A percentile compares a stretch with the other conserved stretches of the same genome.
These are phyloP conservation scores for Cuniculus paca DNA, from an alignment of 2,797 vertebrate genomes.

Conservation along the genomic window DNA sequence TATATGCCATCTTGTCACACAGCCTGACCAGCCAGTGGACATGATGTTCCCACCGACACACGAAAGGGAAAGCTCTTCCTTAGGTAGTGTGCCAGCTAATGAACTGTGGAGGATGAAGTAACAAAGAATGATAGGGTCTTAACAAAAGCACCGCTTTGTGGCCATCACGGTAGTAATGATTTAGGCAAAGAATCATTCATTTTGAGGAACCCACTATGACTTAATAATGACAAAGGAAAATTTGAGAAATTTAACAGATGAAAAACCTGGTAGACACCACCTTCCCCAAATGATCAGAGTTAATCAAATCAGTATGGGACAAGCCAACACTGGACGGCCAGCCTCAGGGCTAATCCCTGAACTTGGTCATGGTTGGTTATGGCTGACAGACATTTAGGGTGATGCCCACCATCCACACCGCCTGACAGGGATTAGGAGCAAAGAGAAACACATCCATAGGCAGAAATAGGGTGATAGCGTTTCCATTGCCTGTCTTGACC, in stretches of 20 bases:
- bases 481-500: not conserved
- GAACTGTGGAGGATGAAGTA: not conserved
- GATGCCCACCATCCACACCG: not conserved
- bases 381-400: not conserved
- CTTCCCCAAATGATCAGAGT: not conserved
- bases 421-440: not conserved
- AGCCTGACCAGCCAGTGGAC: not conserved
- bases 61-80: not conserved
- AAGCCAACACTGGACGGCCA: not conserved
- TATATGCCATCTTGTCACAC: not conserved
- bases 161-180: not conserved
- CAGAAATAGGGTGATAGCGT: not conserved
- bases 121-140: not conserved
- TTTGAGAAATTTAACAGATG: not conserved
- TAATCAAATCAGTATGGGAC: not conserved
- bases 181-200: not conserved
- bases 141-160: not conserved
- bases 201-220: constrained; percentile 10
- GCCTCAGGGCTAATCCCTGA: not conserved
- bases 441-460: not conserved
- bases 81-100: not conserved
- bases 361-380: not conserved
- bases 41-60: not conserved
- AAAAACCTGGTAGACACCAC: not conserved
- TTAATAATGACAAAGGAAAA: not conserved